These are phyloP conservation scores for Andrena haemorrhoa DNA, from an alignment of 2,888 invertebrate species.

Conservation along the genomic window DNA sequence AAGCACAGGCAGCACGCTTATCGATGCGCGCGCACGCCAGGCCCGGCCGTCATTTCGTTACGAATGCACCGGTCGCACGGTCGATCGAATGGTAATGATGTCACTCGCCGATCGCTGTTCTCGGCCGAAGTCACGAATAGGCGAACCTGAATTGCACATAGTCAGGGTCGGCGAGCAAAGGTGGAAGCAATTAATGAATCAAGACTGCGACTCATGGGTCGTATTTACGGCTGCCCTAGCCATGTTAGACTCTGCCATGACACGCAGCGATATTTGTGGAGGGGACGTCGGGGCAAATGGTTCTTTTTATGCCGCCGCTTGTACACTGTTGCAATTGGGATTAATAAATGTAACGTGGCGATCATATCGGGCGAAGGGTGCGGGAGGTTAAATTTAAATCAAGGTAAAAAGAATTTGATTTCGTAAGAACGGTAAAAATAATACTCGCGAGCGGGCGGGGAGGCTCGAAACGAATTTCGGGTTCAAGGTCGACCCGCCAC, in stretches of 20 bases:
- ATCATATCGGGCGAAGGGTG: no score
- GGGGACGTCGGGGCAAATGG: neutral
- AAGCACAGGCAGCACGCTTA: slow-evolving; percentile 28
- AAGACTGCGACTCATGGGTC: neutral
- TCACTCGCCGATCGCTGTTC: slow-evolving; percentile 28
- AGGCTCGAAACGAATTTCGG: slow-evolving; percentile 42
- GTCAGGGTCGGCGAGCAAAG: slow-evolving; percentile 27
- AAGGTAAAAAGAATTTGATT: neutral
- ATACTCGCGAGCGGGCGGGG: slow-evolving; percentile 9
- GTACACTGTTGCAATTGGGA: neutral
- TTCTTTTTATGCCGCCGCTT: neutral
- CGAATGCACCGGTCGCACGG: neutral
- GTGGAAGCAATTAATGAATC: slow-evolving; percentile 15
- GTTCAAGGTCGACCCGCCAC: slow-evolving; percentile 52
- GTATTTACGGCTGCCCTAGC: neutral
- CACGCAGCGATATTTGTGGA: neutral
- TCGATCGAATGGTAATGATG: slow-evolving; percentile 47
- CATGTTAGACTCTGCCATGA: neutral
- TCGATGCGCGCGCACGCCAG: slow-evolving; percentile 8
- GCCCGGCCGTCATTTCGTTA: neutral
- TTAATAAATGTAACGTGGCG: neutral
- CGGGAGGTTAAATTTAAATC: slow-evolving; percentile 2
- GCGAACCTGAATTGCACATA: slow-evolving; percentile 43
- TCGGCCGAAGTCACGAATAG: slow-evolving; percentile 29
- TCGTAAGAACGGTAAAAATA: neutral